Conservation (phyloP, 2,113 vertebrate genomes). For the Antechinus stuartii region DNA sequence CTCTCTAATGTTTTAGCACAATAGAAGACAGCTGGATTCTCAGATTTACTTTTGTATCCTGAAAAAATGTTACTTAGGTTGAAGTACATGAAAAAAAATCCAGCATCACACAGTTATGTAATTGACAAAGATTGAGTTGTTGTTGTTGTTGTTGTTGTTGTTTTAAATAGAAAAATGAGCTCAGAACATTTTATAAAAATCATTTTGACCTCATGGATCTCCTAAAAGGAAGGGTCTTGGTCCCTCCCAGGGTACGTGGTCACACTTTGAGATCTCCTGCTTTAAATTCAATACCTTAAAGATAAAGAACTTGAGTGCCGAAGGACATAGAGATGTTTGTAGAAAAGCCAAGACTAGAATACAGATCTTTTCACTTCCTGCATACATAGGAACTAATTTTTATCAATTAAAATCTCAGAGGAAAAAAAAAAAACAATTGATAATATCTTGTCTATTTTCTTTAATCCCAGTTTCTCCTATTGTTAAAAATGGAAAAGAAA, state of each 20-base stretch:
- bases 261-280: not conserved
- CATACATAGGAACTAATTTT: not conserved
- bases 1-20: not conserved
- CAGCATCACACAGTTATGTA: not conserved
- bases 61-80: not conserved
- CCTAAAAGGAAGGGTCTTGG: not conserved
- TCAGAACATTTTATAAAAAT: not conserved
- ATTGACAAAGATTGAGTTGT: not conserved
- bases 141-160: not conserved
- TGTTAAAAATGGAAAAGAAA: not conserved
- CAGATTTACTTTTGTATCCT: not conserved
- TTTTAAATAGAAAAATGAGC: not conserved
- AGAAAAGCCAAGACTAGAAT: not conserved
- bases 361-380: not conserved
- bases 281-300: not conserved
- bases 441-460: not conserved
- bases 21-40: not conserved
- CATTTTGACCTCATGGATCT: not conserved
- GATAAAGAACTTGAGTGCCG: not conserved
- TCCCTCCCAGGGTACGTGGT: not conserved
- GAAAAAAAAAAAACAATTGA: fast-evolving
- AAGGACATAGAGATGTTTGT: not conserved
- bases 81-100: not conserved
- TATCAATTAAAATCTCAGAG: not conserved
- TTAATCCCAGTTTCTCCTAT: not conserved